These are phyloP conservation scores for Nansenia antarctica DNA, from an alignment of 2,113 vertebrate species.

Conservation along the genomic window DNA sequence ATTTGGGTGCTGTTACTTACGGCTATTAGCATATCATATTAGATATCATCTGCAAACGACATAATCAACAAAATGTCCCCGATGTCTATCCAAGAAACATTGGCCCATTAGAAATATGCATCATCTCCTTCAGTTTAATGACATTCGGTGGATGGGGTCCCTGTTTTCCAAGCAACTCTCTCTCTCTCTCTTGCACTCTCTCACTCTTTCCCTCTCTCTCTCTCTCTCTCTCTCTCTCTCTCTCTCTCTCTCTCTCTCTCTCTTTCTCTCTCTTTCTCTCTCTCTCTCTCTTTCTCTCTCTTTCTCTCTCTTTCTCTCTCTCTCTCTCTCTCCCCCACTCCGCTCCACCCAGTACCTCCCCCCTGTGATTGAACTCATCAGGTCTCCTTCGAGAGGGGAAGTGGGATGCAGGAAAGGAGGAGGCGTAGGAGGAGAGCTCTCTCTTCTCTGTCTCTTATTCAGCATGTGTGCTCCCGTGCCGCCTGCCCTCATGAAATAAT, in stretches of 20 bases:
- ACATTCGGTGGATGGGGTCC: background rate
- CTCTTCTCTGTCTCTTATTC: conserved; percentile 63
- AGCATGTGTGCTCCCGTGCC: conserved; percentile 75
- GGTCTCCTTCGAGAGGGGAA: background rate
- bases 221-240: background rate
- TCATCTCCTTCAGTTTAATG: conserved; percentile 1
- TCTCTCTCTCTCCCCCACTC: background rate
- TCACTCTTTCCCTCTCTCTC: background rate
- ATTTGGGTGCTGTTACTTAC: background rate
- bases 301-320: conserved; percentile 2
- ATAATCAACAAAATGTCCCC: background rate
- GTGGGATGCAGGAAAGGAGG: background rate
- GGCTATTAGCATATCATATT: conserved; percentile 7
- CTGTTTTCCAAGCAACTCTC: background rate
- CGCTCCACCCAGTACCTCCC: background rate
- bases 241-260: background rate
- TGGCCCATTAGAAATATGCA: conserved; percentile 2
- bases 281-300: too few relatives aligned
- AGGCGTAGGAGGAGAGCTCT: background rate
- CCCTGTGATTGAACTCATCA: background rate
- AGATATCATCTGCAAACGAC: background rate
- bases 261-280: background rate
- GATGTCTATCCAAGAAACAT: background rate
- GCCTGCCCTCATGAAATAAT: conserved; percentile 74
- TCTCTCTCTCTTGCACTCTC: too few relatives aligned